phyloP scores from a whole-genome alignment of 2,888 invertebrate species.

The Euproctis similis region DNA sequence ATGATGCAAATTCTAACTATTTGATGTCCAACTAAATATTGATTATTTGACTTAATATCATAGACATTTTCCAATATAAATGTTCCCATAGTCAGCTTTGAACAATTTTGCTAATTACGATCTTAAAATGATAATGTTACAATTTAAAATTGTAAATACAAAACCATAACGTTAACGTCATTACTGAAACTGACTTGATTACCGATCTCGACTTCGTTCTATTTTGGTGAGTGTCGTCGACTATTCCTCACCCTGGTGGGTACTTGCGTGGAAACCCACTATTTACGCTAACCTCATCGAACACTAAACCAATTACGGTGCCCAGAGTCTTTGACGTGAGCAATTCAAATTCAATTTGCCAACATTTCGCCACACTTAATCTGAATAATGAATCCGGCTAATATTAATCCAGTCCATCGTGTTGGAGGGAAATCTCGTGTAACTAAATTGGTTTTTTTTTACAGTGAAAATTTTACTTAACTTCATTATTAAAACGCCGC shows the following conservation, averaged over 20 bases:
- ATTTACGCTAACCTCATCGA: slow-evolving; percentile 24
- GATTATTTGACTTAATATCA: too few species aligned
- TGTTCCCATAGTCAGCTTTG: too few species aligned
- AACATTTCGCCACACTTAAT: slow-evolving; percentile 31
- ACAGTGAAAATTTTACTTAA: slow-evolving; percentile 13
- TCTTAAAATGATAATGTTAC: too few species aligned
- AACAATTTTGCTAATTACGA: too few species aligned
- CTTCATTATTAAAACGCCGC: too few species aligned
- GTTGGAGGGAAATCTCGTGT: slow-evolving; percentile 13
- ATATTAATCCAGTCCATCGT: slow-evolving; percentile 33
- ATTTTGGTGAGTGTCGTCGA: slow-evolving; percentile 7
- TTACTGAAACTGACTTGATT: not conserved
- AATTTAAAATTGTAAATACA: too few species aligned
- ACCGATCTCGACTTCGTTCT: not conserved
- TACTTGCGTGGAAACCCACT: slow-evolving; percentile 14
- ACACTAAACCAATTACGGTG: slow-evolving; percentile 32
- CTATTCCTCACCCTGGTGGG: slow-evolving; percentile 15
- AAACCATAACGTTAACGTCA: too few species aligned
- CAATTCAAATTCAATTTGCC: slow-evolving; percentile 42
- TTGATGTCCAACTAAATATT: too few species aligned
- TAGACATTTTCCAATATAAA: too few species aligned
- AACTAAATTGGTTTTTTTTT: slow-evolving; percentile 13
- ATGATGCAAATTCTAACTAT: too few species aligned
- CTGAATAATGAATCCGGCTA: slow-evolving; percentile 33
- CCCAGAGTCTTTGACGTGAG: slow-evolving; percentile 30